Base-by-base conservation (phyloP, 2,113 vertebrate species). In the Sebastes schlegelii region DNA sequence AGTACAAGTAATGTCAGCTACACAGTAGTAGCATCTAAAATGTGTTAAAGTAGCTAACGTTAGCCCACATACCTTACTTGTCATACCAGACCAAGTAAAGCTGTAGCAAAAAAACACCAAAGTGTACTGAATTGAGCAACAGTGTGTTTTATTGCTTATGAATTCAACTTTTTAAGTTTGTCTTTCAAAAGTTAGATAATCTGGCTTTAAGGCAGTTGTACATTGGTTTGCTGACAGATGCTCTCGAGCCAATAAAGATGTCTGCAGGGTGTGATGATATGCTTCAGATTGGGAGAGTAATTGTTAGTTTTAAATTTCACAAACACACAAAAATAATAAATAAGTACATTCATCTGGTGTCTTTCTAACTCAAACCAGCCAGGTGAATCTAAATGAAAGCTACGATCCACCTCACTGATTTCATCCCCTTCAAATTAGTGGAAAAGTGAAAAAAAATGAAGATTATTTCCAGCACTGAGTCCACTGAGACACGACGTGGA, bases 211-310 rank as follows among this genome's bases (percentile, higher is more conserved):
- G 60, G 17, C 8, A 4, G 17, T 16, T 54, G 40, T 0, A 12
- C 60, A 57, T 57, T 46, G 11, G 42, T 51, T 21, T 23, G 1
- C 62, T 74, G 8, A 74, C 79, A 74, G 79, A 55, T 68, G 61
- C 10, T 40, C 11, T 51, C 26, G 34, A 34, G 34, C 45, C 51
- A 57, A 45, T 71, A 34, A 11, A 57, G 13, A 42, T 12, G 54
- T 68, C 79, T 66, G 69, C 61, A 13, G 51, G 51, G 23, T 13
- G 6, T 3, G 60, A 49, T 69, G 43, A 14, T 34, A 0, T 3
- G 45, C 51, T 13, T 26, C 48, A 17, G 34, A 54, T 5, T 12
- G 43, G 6, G 21, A 48, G 12, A 21, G 34, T 43, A 10, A 68
- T 43, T 26, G 1, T 17, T 16, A 1, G 3, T 51, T 51, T 81